Conservation (phyloP, 2,888 invertebrate genomes). For the Cenopis cana region DNA sequence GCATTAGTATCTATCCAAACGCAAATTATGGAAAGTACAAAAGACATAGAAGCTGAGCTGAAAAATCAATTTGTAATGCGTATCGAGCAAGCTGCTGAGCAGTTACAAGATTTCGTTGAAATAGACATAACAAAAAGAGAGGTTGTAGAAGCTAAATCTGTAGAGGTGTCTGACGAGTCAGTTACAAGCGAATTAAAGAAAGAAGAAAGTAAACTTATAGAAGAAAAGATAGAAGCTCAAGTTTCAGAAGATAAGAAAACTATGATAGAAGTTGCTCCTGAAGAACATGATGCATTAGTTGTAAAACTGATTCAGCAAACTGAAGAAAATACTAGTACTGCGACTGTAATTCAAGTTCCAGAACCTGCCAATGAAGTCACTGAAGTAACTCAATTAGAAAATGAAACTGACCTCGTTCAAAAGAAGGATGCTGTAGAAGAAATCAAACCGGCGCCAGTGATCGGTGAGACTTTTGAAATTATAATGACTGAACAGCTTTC, state of each 20-base stretch:
- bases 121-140: conserved; percentile 50
- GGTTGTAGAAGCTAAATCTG: not conserved
- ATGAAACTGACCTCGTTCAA: not conserved
- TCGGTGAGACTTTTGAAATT: conserved; percentile 38
- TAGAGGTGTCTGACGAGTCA: not conserved
- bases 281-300: not conserved
- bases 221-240: not conserved
- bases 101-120: conserved; percentile 64
- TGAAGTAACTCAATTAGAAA: not conserved
- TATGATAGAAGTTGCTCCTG: not conserved
- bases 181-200: not conserved
- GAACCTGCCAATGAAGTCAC: not conserved
- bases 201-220: not conserved
- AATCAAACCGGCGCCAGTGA: conserved; percentile 12
- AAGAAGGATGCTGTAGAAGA: not conserved
- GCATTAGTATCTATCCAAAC: conserved; percentile 61
- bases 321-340: not conserved
- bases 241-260: not conserved
- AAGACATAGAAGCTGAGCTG: conserved; percentile 57
- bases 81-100: conserved; percentile 60
- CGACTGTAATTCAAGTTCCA: too few species aligned
- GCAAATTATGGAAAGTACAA: conserved; percentile 59
- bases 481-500: conserved; percentile 40
- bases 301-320: not conserved
- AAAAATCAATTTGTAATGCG: conserved; percentile 57